phyloP scores from a whole-genome alignment of 2,888 invertebrate genomes.

The Drosophila neotestacea region DNA sequence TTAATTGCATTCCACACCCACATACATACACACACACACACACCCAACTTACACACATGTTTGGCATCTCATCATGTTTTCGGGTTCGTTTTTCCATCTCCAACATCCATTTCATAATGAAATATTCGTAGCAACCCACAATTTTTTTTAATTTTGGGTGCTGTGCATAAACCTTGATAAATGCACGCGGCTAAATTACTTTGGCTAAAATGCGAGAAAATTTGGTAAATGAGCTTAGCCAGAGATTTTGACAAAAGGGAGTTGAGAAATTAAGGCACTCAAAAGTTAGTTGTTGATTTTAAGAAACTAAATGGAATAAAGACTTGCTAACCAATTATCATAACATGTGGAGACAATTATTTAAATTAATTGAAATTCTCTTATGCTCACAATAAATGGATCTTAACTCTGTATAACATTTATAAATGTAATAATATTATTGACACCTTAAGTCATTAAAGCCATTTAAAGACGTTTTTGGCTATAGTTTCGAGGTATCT shows the following conservation, averaged over 20 bases:
- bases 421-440: no score
- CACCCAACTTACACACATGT: background rate
- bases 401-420: no score
- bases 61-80: conserved; percentile 14
- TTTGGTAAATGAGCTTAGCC: conserved; percentile 11
- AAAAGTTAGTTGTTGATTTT: background rate
- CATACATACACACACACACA: conserved; percentile 9
- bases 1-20: conserved; percentile 72
- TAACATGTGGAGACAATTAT: background rate
- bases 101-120: conserved; percentile 50
- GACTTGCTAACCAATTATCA: background rate
- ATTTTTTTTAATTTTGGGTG: background rate
- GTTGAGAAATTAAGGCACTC: background rate
- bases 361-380: background rate
- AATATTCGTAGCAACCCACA: conserved; percentile 41
- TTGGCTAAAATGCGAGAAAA: conserved; percentile 10
- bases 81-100: conserved; percentile 30
- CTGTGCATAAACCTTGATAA: conserved; percentile 15
- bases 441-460: no score
- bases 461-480: no score
- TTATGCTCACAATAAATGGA: no score
- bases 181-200: conserved; percentile 18
- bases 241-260: background rate
- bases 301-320: background rate
- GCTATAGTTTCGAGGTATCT: no score